Base-by-base conservation (phyloP, 23 tunicate genomes). In the Halocynthia roretzi region DNA sequence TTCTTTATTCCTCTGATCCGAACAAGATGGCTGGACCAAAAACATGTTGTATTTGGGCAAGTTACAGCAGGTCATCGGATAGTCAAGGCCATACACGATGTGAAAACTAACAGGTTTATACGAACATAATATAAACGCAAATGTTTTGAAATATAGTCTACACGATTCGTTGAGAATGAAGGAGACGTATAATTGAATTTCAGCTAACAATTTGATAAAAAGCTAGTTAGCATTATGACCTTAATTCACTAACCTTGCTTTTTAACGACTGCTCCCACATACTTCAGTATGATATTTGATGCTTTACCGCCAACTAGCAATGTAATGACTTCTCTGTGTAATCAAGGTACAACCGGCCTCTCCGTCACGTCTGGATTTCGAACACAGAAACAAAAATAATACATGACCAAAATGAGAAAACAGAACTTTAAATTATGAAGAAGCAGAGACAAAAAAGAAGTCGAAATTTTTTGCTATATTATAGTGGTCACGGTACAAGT, bases 11-110 rank as follows among this genome's bases (percentile, higher is more conserved):
- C 98, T 5, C 80, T 92, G 22, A 92, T 92, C 31, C 84, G 92
- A 5, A 92, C 98, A 21, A 56, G 83, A 14, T 92, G 98, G 98
- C 74, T 92, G 64, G 98, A 92, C 53, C 87, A 87, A 14, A 92
- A 92, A 72, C 98, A 92, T 70, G 98, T 92, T 56, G 98, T 92
- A 11, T 92, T 92, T 57, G 98, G 98, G 8, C 98, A 92, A 79
- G 82, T 92, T 5, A 78, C 81, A 18, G 68, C 66, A 6, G 98
- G 98, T 6, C 98, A 92, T 82, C 86, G 82, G 71, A 21, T 82
- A 19, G 87, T 86, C 51, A 92, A 92, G 68, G 57, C 78, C 67
- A 82, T 92, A 60, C 86, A 92, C 62, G 92, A 86, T 17, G 83
- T 92, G 58, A 86, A 85, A 75, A 68, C 73, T 19, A 92, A 92